phyloP scores from a whole-genome alignment of 1,140 invertebrate species.

The Orius laevigatus region DNA sequence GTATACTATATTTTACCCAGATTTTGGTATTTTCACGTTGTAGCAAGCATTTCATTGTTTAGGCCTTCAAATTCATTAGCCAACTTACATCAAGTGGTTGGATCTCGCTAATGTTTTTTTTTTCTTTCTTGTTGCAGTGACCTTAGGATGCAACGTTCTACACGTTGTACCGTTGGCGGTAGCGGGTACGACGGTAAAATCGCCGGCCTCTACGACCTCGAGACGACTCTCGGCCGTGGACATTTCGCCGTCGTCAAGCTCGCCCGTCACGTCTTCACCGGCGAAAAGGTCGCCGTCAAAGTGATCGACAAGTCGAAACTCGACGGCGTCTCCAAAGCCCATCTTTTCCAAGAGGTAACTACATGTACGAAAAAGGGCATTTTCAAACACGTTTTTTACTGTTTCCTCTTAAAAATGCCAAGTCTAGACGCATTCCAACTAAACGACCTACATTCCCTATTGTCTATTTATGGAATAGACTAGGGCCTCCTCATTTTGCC shows the following conservation, averaged over 20 bases:
- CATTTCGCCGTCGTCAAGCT: constrained; percentile 99
- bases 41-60: too few relatives aligned
- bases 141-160: constrained; percentile 10
- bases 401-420: too few relatives aligned
- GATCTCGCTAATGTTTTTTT: too few relatives aligned
- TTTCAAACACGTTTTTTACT: constrained; percentile 2
- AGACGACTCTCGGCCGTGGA: constrained; percentile 82
- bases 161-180: constrained; percentile 15
- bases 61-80: too few relatives aligned
- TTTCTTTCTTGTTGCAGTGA: constrained; percentile 1
- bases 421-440: too few relatives aligned
- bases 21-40: too few relatives aligned
- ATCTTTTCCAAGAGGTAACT: constrained; percentile 87
- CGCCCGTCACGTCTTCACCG: constrained; percentile 96
- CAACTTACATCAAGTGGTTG: too few relatives aligned
- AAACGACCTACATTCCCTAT: too few relatives aligned
- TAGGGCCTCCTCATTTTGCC: too few relatives aligned
- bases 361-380: too few relatives aligned
- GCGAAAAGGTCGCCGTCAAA: constrained; percentile 92
- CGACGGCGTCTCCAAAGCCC: constrained; percentile 88
- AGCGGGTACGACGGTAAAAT: constrained; percentile 71
- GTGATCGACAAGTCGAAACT: constrained; percentile 97
- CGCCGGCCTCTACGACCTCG: constrained; percentile 89
- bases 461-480: too few relatives aligned
- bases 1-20: too few relatives aligned